A percentile compares a stretch with the other conserved stretches of the same genome.
Evolutionary conservation across 2,888 invertebrate species (phyloP).

Genomic region (Euphydryas editha): DNA sequence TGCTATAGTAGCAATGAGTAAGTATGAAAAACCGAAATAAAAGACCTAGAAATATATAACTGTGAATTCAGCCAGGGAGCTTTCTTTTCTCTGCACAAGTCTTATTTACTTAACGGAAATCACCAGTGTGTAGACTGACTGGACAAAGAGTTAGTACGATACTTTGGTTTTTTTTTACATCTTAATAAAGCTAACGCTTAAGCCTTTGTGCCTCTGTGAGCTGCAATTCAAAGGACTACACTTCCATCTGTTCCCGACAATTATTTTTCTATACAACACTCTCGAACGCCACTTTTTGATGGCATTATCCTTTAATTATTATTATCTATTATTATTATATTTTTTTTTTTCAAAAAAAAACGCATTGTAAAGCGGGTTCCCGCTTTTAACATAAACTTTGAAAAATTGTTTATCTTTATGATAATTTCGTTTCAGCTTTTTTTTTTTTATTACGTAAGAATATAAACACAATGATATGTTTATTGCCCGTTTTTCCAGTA

Average conservation of each 20-base stretch:
- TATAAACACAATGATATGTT: too few relatives aligned
- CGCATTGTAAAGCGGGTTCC: neutral
- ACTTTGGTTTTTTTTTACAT: neutral
- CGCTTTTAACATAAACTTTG: slow-evolving; percentile 4
- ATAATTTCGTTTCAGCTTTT: neutral
- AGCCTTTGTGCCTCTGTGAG: neutral
- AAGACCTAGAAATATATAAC: neutral
- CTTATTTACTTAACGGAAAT: slow-evolving; percentile 3
- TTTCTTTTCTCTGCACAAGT: neutral
- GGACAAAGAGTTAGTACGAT: slow-evolving; percentile 3
- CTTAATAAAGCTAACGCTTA: slow-evolving; percentile 6
- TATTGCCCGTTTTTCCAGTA: too few relatives aligned
- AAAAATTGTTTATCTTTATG: neutral
- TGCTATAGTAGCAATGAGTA: neutral
- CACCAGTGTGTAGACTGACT: neutral
- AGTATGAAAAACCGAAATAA: neutral
- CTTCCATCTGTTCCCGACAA: slow-evolving; percentile 1
- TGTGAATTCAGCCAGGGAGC: neutral
- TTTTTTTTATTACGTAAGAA: neutral
- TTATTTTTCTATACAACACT: neutral
- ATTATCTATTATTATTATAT: too few relatives aligned
- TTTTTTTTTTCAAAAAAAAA: neutral
- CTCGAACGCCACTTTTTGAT: neutral
- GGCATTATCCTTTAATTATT: neutral
- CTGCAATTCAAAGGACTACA: slow-evolving; percentile 3